Percentiles rank a stretch among this genome's conserved stretches.
These are phyloP conservation scores for Pelecanoides urinatrix DNA, from an alignment of 2,113 vertebrate genomes.

Conservation along the genomic window DNA sequence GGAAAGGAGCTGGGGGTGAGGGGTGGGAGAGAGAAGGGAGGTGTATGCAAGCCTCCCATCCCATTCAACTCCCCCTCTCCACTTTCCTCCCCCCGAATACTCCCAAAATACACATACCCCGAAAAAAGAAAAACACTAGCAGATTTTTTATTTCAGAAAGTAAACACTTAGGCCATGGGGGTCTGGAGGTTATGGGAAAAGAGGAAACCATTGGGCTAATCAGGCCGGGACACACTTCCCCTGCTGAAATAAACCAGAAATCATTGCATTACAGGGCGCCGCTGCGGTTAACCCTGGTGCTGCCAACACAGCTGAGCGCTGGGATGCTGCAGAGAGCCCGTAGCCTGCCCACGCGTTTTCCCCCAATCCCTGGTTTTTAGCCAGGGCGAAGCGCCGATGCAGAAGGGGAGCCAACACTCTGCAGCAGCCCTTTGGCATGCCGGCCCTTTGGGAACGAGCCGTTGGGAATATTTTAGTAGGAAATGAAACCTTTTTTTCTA, in stretches of 20 bases:
- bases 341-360: background rate
- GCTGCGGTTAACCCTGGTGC: slow-evolving; percentile 70
- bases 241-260: slow-evolving; percentile 86
- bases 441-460: background rate
- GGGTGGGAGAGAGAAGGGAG: slow-evolving; percentile 48
- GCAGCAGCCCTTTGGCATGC: background rate
- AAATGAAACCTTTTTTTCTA: background rate
- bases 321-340: background rate
- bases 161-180: slow-evolving; percentile 97
- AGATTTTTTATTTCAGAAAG: slow-evolving; percentile 98
- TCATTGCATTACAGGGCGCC: slow-evolving; percentile 61
- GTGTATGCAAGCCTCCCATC: slow-evolving; percentile 36
- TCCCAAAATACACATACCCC: slow-evolving; percentile 80
- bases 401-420: background rate
- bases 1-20: slow-evolving; percentile 58
- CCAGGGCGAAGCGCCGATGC: accelerated
- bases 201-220: slow-evolving; percentile 99
- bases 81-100: slow-evolving; percentile 62
- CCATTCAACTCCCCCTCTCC: slow-evolving; percentile 46
- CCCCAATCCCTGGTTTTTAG: background rate
- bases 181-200: slow-evolving; percentile 99
- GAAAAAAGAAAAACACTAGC: slow-evolving; percentile 84
- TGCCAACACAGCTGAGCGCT: slow-evolving; percentile 43
- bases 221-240: slow-evolving; percentile 96
- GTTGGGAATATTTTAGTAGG: background rate